Percentiles rank a stretch among this genome's conserved stretches.
phyloP scores from a whole-genome alignment of 2,113 vertebrate species.

The Cygnus atratus region DNA sequence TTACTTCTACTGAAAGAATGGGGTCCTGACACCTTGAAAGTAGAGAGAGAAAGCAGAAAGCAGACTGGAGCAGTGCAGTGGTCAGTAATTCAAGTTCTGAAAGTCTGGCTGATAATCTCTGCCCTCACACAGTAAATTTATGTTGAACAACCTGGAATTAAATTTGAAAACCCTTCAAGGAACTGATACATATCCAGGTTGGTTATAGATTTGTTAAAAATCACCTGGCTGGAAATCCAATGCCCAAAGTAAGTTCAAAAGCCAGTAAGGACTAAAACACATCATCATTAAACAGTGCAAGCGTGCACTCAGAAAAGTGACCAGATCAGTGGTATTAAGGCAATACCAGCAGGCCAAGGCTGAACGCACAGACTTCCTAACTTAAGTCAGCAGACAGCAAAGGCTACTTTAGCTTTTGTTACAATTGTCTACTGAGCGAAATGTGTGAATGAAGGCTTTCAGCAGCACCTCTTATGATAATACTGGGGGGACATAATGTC shows the following conservation, averaged over 20 bases:
- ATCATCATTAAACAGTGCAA: neutral
- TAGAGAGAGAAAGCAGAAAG: neutral
- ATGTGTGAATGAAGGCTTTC: rapidly evolving
- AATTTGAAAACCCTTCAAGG: neutral
- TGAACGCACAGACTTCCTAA: neutral
- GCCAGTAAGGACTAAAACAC: neutral
- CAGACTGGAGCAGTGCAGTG: neutral
- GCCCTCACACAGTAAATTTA: neutral
- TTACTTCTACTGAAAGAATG: neutral
- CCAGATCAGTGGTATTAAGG: neutral
- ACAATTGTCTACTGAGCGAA: neutral
- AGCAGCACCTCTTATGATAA: neutral
- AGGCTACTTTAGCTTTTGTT: neutral
- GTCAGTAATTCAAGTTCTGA: neutral
- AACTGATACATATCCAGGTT: neutral
- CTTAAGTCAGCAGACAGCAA: neutral
- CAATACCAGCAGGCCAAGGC: neutral
- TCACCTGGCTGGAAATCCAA: neutral
- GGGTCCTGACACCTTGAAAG: neutral
- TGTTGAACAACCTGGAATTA: neutral
- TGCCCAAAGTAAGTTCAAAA: neutral
- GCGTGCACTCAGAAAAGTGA: neutral
- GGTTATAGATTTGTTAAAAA: neutral
- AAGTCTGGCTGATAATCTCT: neutral
- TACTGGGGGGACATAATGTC: neutral